Conservation (phyloP, 2,797 vertebrate species). For the Zalophus californianus region DNA sequence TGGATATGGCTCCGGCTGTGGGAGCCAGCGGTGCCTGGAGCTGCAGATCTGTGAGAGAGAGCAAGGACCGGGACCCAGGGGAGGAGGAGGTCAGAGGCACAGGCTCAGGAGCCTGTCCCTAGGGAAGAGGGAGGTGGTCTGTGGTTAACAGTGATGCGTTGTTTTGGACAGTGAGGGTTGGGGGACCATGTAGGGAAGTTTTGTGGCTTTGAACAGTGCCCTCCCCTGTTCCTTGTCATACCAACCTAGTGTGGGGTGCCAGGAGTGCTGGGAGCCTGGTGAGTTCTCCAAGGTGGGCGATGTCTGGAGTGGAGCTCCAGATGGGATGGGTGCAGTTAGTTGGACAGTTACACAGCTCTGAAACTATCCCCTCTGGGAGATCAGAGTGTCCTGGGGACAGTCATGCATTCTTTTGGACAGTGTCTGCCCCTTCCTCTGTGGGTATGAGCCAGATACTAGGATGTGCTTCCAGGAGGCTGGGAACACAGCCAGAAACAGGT, state of each 20-base stretch:
- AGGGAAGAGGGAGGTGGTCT: neutral
- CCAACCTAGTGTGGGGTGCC: neutral
- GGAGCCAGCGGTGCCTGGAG: neutral
- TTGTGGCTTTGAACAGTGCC: slow-evolving; percentile 36
- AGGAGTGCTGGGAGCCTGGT: neutral
- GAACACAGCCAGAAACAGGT: slow-evolving; percentile 64
- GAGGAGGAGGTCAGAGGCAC: neutral
- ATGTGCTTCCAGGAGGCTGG: slow-evolving; percentile 67
- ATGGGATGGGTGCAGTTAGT: slow-evolving; percentile 46
- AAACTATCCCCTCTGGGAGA: neutral
- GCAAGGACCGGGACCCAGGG: slow-evolving; percentile 32
- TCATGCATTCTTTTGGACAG: slow-evolving; percentile 71
- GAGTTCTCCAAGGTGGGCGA: slow-evolving; percentile 43
- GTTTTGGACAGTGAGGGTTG: neutral
- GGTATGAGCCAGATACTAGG: slow-evolving; percentile 63
- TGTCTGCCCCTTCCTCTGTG: slow-evolving; percentile 61
- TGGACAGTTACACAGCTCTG: slow-evolving; percentile 47
- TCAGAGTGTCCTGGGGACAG: slow-evolving; percentile 57
- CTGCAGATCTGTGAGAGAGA: neutral
- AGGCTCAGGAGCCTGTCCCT: neutral
- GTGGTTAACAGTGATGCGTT: slow-evolving; percentile 4
- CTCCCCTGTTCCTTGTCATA: slow-evolving; percentile 18
- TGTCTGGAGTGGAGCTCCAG: slow-evolving; percentile 53
- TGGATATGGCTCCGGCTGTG: neutral
- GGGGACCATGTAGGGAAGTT: slow-evolving; percentile 26